Conservation (phyloP, 1,140 invertebrate genomes). For the Pogonognathellus flavescens region DNA sequence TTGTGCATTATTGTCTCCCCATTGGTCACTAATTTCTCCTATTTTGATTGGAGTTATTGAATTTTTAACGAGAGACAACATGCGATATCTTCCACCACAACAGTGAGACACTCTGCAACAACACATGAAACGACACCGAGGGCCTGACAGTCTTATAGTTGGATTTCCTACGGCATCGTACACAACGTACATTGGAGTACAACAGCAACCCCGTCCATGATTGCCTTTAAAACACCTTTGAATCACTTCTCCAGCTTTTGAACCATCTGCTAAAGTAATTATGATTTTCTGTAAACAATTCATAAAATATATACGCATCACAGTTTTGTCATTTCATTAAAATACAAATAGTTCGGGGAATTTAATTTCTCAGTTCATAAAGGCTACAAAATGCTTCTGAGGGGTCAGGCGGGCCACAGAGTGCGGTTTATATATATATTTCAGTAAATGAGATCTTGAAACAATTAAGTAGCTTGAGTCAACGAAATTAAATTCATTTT, state of each 20-base stretch:
- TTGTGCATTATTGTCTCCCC: not conserved
- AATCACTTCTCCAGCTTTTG: conserved; percentile 19
- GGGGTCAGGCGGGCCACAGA: no score
- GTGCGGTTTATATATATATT: no score
- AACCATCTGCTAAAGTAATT: conserved; percentile 6
- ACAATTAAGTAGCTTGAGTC: no score
- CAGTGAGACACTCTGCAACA: conserved; percentile 20
- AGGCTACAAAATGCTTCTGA: no score
- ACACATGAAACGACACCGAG: conserved; percentile 23
- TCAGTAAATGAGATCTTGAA: no score
- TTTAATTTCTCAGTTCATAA: no score
- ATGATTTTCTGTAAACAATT: not conserved
- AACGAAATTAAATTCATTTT: no score
- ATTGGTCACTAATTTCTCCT: conserved; percentile 8
- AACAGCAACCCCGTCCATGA: not conserved
- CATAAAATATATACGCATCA: no score
- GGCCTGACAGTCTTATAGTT: conserved; percentile 22
- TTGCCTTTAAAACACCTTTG: not conserved
- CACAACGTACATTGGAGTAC: conserved; percentile 24
- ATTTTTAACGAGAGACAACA: not conserved
- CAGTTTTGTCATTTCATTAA: not conserved
- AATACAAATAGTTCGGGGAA: no score
- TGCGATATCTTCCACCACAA: conserved; percentile 8
- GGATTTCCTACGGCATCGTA: not conserved
- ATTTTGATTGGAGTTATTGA: not conserved